Evolutionary conservation across 2,888 invertebrate genomes (phyloP).

Genomic region (Schizotus pectinicornis): DNA sequence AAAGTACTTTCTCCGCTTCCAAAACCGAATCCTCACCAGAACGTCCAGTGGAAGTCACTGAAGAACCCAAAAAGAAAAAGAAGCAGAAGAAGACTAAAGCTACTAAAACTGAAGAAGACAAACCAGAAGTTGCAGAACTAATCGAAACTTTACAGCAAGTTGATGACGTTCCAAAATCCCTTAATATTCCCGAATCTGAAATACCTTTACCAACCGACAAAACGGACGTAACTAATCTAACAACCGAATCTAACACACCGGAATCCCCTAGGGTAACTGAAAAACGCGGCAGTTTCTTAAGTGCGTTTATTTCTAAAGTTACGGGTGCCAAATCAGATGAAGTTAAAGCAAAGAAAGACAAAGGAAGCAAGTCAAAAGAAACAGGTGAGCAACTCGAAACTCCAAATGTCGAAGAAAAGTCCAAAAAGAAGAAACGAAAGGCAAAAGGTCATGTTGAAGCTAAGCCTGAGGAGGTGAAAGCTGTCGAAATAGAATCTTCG

Average conservation of each 20-base stretch:
- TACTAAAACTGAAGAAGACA: slow-evolving; percentile 3
- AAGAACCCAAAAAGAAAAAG: slow-evolving; percentile 23
- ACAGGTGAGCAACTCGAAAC: not conserved
- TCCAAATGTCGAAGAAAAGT: slow-evolving; percentile 15
- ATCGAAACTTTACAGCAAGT: no score
- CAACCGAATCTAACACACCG: not conserved
- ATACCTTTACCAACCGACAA: no score
- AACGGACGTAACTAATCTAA: no score
- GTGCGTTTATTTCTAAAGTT: slow-evolving; percentile 34
- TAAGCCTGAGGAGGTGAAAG: slow-evolving; percentile 2
- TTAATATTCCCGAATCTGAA: no score
- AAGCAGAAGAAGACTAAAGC: slow-evolving; percentile 19
- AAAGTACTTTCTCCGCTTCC: slow-evolving; percentile 40
- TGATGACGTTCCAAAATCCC: no score
- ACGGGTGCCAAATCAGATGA: slow-evolving; percentile 20
- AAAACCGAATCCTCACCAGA: slow-evolving; percentile 29
- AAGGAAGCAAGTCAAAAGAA: slow-evolving; percentile 25
- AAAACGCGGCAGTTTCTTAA: slow-evolving; percentile 24
- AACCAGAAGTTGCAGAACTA: not conserved
- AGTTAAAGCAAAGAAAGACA: slow-evolving; percentile 32
- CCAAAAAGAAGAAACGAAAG: slow-evolving; percentile 24
- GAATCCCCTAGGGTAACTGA: slow-evolving; percentile 11
- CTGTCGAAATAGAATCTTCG: not conserved
- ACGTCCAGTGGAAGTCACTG: slow-evolving; percentile 16
- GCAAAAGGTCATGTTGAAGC: slow-evolving; percentile 4